Evolutionary conservation across 2,888 invertebrate genomes (phyloP).

Genomic region (Pediacus dermestoides): DNA sequence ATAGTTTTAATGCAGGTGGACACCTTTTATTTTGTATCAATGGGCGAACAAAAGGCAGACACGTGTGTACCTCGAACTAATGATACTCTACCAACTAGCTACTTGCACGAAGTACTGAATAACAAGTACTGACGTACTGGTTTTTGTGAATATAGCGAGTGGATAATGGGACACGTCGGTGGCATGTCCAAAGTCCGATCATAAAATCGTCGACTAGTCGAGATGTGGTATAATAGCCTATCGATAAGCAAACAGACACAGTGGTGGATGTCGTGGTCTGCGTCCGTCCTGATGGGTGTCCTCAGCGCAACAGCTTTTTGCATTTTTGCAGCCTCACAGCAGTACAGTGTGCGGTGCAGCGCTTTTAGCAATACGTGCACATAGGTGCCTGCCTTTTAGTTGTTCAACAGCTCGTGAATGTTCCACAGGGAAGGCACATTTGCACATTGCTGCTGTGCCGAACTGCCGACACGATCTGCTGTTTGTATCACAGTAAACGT

Average conservation of each 20-base stretch:
- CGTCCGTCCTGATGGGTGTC: constrained; percentile 11
- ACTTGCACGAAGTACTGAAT: constrained; percentile 33
- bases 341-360: constrained; percentile 27
- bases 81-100: constrained; percentile 35
- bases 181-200: constrained; percentile 26
- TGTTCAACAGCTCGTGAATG: constrained; percentile 48
- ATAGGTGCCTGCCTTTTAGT: constrained; percentile 50
- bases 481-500: constrained; percentile 51
- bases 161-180: constrained; percentile 26
- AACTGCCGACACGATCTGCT: constrained; percentile 47
- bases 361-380: constrained; percentile 39
- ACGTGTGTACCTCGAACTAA: constrained; percentile 48
- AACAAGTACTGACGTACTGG: constrained; percentile 30
- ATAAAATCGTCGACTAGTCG: constrained; percentile 7
- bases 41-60: constrained; percentile 51
- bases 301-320: constrained; percentile 9
- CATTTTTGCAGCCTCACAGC: constrained; percentile 19
- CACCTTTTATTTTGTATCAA: constrained; percentile 50
- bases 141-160: constrained; percentile 29
- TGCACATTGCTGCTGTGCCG: constrained; percentile 48
- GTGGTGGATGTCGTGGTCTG: no score
- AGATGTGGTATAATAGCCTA: no score
- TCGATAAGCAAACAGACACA: no score
- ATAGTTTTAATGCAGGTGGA: constrained; percentile 49
- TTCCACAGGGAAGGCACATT: constrained; percentile 49